phyloP scores from a whole-genome alignment of 1,140 invertebrate species.

The Penaeus chinensis region DNA sequence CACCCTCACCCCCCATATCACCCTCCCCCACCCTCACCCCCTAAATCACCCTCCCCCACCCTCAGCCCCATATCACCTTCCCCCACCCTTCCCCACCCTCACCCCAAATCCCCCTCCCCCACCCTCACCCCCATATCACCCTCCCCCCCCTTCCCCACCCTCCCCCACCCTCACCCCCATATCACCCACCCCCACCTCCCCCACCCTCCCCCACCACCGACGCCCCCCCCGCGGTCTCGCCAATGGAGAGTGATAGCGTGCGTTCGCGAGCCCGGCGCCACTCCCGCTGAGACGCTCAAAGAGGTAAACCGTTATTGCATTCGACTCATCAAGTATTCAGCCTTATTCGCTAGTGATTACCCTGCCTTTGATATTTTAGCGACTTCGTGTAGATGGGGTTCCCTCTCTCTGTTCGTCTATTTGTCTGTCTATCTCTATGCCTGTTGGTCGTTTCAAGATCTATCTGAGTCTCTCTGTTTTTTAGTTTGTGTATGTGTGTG shows the following conservation, averaged over 20 bases:
- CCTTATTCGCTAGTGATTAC: constrained; percentile 50
- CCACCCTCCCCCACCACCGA: neutral
- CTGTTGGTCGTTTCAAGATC: too few relatives aligned
- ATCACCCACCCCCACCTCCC: neutral
- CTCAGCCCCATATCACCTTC: too few relatives aligned
- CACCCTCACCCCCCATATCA: neutral
- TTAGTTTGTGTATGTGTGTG: too few relatives aligned
- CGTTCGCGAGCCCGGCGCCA: constrained; percentile 13
- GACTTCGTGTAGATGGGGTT: neutral
- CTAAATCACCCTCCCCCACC: too few relatives aligned
- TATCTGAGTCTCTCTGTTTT: too few relatives aligned
- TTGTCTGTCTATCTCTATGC: neutral
- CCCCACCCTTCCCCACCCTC: too few relatives aligned
- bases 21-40: neutral
- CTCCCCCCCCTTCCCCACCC: too few relatives aligned
- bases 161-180: neutral
- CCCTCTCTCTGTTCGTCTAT: neutral
- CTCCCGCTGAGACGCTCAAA: constrained; percentile 52
- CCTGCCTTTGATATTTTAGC: constrained; percentile 40
- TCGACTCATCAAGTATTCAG: constrained; percentile 49
- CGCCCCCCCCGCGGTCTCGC: neutral
- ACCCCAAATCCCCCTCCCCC: too few relatives aligned
- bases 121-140: too few relatives aligned
- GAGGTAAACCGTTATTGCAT: constrained; percentile 58
- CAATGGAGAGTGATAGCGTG: constrained; percentile 49